Evolutionary conservation across 2,113 vertebrate genomes (phyloP).

Genomic region (Ursus arctos): DNA sequence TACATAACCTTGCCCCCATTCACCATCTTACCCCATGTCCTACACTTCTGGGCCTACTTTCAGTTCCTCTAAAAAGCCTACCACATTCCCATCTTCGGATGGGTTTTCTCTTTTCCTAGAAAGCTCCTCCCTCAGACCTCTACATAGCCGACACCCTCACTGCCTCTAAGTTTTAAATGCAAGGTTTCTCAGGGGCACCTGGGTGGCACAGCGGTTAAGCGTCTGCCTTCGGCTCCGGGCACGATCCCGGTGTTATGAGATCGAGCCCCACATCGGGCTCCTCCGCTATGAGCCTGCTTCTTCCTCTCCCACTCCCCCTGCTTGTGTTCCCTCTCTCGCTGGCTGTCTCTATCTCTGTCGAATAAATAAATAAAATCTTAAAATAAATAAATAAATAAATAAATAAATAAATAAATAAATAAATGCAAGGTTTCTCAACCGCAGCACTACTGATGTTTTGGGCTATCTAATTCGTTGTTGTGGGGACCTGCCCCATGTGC

Average conservation of each 20-base stretch:
- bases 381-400: not conserved
- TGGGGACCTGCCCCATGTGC: not conserved
- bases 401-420: not conserved
- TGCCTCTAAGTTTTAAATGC: constrained; percentile 9
- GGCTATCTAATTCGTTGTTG: not conserved
- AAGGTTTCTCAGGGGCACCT: not conserved
- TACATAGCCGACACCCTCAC: not conserved
- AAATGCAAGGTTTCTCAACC: constrained; percentile 25
- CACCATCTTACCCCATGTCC: not conserved
- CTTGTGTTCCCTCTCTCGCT: no score
- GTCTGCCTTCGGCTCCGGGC: no score
- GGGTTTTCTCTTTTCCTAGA: not conserved
- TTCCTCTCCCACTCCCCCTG: no score
- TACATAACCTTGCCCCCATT: not conserved
- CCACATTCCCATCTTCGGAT: not conserved
- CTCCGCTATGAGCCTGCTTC: no score
- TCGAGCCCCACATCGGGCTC: no score
- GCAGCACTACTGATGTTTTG: not conserved
- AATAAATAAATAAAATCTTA: no score
- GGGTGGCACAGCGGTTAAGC: no score
- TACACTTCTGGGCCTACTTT: not conserved
- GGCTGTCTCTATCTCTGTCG: no score
- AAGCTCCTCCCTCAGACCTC: not conserved
- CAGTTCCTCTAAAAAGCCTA: constrained; percentile 37
- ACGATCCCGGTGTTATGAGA: no score